Evolutionary conservation across 2,797 vertebrate genomes (phyloP), one percentile per base, ranked within the genome.

Genomic region (Anableps anableps): DNA sequence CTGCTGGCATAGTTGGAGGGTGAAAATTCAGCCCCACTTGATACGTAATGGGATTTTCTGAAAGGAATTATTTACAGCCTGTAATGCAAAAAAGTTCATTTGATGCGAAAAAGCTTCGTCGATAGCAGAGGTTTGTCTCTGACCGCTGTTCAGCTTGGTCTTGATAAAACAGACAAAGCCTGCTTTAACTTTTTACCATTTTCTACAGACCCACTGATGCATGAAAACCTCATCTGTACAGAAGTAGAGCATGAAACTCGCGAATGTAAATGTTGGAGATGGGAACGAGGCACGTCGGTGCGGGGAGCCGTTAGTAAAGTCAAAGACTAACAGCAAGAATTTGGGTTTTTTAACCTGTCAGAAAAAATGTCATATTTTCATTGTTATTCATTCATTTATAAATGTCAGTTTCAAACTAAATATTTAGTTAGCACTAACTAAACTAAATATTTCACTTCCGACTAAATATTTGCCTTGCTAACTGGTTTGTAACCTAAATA

Each of bases 31-130:
- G 21, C 48, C 38, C 45, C 26, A 6, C 62, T 68, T 41, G 14
- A 13, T 51, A 51, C 38, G 34, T 68, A 77, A 68, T 68, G 34
- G 34, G 75, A 53, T 77, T 77, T 50, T 38, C 62, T 38, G 13
- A 36, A 48, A 70, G 36, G 34, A 38, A 16, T 50, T 68, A 19
- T 53, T 26, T 75, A 74, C 34, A 45, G n/a, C 66, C 21, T 70
- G 23, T 70, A 43, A 70, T 45, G 38, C 38, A 70, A 70, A 70
- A 70, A 43, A 45, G 38, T 70, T 43, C 14, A n/a, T 43, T 70
- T 45, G 13, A 70, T 70, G 66, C n/a, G 66, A 16, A 16, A 70
- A 43, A 70, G 31, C 23, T 26, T 55, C 2, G 26, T 26, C 8
- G 53, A 55, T 55, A 55, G 16, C 14, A 50, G 26, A 53, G 19